phyloP scores from a whole-genome alignment of 2,113 vertebrate genomes.

The Hypocryptadius cinnamomeus region DNA sequence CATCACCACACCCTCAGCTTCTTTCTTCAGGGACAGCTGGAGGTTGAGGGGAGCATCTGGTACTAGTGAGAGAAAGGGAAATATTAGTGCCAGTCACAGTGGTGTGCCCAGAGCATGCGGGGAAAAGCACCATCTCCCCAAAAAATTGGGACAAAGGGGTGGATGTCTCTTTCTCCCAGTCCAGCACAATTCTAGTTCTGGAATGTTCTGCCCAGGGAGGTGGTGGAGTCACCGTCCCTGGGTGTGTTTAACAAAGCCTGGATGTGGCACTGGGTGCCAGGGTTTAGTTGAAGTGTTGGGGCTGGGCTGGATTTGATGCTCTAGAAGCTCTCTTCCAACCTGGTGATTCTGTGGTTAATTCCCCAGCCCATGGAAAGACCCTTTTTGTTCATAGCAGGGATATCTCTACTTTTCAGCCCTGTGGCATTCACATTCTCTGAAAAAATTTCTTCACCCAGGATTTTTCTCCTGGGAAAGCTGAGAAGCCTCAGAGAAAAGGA shows the following conservation, averaged over 20 bases:
- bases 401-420: background rate
- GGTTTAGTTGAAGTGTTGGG: background rate
- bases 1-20: conserved; percentile 76
- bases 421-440: too few relatives aligned
- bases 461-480: too few relatives aligned
- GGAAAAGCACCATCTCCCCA: background rate
- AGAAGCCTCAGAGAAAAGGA: too few relatives aligned
- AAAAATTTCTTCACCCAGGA: too few relatives aligned
- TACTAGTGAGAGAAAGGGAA: conserved; percentile 67
- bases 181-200: background rate
- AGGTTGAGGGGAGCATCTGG: conserved; percentile 87
- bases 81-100: background rate
- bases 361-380: background rate
- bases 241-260: background rate
- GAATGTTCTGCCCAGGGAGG: background rate
- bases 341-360: background rate
- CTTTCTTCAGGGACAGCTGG: conserved; percentile 79
- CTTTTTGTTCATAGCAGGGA: fast-evolving
- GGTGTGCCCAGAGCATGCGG: fast-evolving
- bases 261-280: background rate
- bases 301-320: background rate
- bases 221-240: background rate
- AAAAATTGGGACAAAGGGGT: fast-evolving
- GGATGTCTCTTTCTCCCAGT: background rate
- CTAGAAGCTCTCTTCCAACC: background rate